These are phyloP conservation scores for Trichosurus vulpecula DNA, from an alignment of 2,797 vertebrate genomes.

Conservation along the genomic window DNA sequence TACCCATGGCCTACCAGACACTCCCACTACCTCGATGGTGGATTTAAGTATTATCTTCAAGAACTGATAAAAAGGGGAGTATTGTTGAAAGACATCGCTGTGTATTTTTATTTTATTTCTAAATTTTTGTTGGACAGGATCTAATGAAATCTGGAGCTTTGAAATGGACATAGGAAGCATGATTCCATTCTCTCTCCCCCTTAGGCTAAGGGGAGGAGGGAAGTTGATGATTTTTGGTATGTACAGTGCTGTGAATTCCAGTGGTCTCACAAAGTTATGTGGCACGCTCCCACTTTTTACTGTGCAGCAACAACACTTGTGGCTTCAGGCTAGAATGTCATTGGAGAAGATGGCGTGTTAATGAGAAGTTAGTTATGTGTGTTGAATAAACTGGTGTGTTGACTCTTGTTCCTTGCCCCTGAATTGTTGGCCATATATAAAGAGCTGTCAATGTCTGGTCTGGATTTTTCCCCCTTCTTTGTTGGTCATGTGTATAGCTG, in stretches of 20 bases:
- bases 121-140: neutral
- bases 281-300: neutral
- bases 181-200: neutral
- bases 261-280: neutral
- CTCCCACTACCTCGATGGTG: neutral
- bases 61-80: neutral
- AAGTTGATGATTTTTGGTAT: neutral
- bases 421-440: neutral
- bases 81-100: neutral
- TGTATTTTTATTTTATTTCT: neutral
- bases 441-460: neutral
- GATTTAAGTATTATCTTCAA: neutral
- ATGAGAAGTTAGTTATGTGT: neutral
- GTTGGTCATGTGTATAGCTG: neutral
- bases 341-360: neutral
- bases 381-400: neutral
- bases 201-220: slow-evolving; percentile 3
- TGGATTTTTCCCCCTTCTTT: neutral
- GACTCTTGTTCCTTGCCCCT: neutral
- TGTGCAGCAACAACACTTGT: neutral
- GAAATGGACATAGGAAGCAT: neutral
- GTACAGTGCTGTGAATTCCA: neutral
- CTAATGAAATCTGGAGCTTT: neutral
- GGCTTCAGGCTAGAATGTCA: neutral
- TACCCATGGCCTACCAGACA: neutral